Percentiles rank a stretch among this genome's conserved stretches.
Conservation (phyloP, 2,797 vertebrate genomes). For the Anas acuta region DNA sequence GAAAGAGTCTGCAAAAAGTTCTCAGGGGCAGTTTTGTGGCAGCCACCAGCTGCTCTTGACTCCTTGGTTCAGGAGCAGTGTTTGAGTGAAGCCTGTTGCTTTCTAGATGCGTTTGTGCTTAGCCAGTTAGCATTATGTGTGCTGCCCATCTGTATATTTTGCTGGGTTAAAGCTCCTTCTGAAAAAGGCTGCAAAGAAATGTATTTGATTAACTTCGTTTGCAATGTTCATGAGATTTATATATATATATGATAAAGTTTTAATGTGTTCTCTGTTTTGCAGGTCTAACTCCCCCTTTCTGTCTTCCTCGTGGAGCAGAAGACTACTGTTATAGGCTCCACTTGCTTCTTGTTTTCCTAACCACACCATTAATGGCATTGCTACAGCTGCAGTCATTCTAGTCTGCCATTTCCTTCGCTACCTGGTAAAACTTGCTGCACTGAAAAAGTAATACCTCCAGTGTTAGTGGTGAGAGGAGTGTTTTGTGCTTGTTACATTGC, state of each 20-base stretch:
- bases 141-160: fast-evolving
- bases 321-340: not conserved
- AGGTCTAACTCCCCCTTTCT: not conserved
- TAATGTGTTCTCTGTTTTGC: not conserved
- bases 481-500: not conserved
- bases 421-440: not conserved
- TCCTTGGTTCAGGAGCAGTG: fast-evolving
- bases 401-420: not conserved
- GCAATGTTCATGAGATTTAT: not conserved
- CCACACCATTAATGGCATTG: fast-evolving
- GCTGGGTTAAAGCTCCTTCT: not conserved
- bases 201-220: not conserved
- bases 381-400: not conserved
- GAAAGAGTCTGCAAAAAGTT: not conserved
- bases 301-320: not conserved
- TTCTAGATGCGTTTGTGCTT: not conserved
- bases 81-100: fast-evolving
- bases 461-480: not conserved
- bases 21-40: not conserved
- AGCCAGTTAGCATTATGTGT: not conserved
- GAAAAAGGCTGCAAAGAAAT: not conserved
- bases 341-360: not conserved
- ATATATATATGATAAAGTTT: no score
- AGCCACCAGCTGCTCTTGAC: no score
- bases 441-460: not conserved